Conservation (phyloP, 2,888 invertebrate genomes). For the Fragum sueziense region DNA sequence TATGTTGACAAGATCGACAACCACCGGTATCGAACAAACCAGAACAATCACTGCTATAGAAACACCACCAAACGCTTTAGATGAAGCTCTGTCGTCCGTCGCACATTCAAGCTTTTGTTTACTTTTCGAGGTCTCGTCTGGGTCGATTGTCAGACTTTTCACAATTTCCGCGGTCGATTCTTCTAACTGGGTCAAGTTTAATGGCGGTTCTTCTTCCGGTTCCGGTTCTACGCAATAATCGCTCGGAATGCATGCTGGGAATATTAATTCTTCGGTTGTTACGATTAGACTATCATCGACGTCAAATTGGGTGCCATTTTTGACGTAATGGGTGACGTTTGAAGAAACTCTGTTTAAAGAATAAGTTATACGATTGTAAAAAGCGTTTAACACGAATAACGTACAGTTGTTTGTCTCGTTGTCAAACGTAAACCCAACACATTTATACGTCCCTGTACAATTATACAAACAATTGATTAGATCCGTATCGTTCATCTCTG, state of each 20-base stretch:
- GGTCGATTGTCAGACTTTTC: constrained; percentile 2
- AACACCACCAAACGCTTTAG: not conserved
- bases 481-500: not conserved
- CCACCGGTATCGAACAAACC: not conserved
- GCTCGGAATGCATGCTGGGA: constrained; percentile 10
- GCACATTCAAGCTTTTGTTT: not conserved
- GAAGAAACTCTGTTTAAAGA: not conserved
- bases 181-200: not conserved
- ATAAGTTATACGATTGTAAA: not conserved
- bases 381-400: not conserved
- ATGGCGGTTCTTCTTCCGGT: not conserved
- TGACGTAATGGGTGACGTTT: constrained; percentile 1
- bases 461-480: not conserved
- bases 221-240: not conserved
- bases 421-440: constrained; percentile 3
- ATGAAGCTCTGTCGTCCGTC: not conserved
- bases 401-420: not conserved
- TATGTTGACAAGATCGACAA: not conserved
- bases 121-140: not conserved
- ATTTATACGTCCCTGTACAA: not conserved
- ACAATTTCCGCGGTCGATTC: not conserved
- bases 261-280: not conserved
- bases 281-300: not conserved
- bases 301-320: not conserved
- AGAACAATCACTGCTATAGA: not conserved